Base-by-base conservation (phyloP, 2,113 vertebrate species). In the Oenanthe melanoleuca region DNA sequence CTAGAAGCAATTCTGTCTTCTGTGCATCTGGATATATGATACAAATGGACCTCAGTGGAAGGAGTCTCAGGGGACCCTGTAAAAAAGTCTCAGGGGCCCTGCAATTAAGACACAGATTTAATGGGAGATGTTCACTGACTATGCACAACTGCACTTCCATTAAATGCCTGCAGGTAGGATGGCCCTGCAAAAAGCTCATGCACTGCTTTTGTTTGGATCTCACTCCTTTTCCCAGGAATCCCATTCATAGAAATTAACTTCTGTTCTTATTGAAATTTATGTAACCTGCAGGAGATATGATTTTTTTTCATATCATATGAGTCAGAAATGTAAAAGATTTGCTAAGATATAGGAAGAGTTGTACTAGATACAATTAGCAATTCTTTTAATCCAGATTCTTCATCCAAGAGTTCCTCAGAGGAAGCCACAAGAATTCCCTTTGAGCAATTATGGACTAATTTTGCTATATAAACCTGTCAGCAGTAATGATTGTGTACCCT, bases 381-480 rank as follows among this genome's bases (percentile, higher is more conserved):
- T 63, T 14, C 4, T 78, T 92, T 88, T 73, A 80, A 92, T 86
- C 59, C 60, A 50, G 38, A 83, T 52, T 66, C 52, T 93, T 88
- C 38, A 29, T 94, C 33, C 86, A 86, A 50, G 33, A 16, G 21
- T 38, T 83, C 34, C 79, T 93, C 47, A 38, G 49, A 92, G 82
- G 25, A 92, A 89, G 74, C 85, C 61, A 53, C 13, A 85, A 92
- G 67, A 81, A 70, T 88, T 55, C 60, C 47, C 55, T 90, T 50
- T 70, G 34, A 83, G 80, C 11, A 90, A 52, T 79, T 94, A 57
- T 31, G 42, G 53, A 69, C 55, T 88, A 86, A 89, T 85, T 94
- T 80, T 93, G 45, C 71, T 17, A 25, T 73, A 85, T 79, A 80
- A 95, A 75, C 63, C 55, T 93, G 37, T 70, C 93, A 93, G 59